A percentile compares a stretch with the other conserved stretches of the same genome.
phyloP scores from a whole-genome alignment of 2,888 invertebrate species.

The Asteroscopus sphinx region DNA sequence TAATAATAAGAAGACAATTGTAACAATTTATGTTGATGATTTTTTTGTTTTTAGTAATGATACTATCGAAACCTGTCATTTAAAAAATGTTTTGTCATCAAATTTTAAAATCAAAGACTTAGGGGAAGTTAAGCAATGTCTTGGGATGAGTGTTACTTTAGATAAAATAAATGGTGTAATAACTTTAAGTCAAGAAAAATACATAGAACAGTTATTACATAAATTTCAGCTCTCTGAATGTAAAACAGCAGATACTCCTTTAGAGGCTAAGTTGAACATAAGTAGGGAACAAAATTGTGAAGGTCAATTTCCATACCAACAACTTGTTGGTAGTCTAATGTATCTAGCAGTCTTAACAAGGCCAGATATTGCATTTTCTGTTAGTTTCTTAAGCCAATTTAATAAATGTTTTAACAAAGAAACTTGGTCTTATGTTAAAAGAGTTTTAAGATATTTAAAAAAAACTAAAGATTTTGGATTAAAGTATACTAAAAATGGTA shows the following conservation, averaged over 20 bases:
- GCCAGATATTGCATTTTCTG: constrained; percentile 1
- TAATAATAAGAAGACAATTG: not conserved
- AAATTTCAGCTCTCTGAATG: constrained; percentile 6
- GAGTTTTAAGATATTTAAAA: constrained; percentile 5
- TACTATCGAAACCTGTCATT: constrained; percentile 13
- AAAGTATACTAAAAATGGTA: not conserved
- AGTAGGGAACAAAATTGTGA: not conserved
- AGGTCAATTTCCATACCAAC: not conserved
- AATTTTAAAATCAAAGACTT: constrained; percentile 31
- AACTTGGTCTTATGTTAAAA: constrained; percentile 1
- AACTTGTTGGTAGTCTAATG: not conserved
- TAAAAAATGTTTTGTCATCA: constrained; percentile 17
- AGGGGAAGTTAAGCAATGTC: constrained; percentile 5
- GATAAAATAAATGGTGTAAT: not conserved
- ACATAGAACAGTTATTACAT: constrained; percentile 1
- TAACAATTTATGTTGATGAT: constrained; percentile 29
- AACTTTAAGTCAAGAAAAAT: constrained; percentile 3
- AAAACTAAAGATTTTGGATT: not conserved
- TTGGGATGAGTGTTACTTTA: constrained; percentile 6
- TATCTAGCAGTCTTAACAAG: constrained; percentile 3
- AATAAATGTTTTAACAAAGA: not conserved
- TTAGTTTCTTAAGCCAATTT: constrained; percentile 5
- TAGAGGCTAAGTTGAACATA: not conserved
- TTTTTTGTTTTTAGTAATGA: constrained; percentile 31
- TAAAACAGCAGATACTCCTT: constrained; percentile 1